Percentiles rank a stretch among this genome's conserved stretches.
Conservation (phyloP, 2,113 vertebrate genomes). For the Nibea albiflora region DNA sequence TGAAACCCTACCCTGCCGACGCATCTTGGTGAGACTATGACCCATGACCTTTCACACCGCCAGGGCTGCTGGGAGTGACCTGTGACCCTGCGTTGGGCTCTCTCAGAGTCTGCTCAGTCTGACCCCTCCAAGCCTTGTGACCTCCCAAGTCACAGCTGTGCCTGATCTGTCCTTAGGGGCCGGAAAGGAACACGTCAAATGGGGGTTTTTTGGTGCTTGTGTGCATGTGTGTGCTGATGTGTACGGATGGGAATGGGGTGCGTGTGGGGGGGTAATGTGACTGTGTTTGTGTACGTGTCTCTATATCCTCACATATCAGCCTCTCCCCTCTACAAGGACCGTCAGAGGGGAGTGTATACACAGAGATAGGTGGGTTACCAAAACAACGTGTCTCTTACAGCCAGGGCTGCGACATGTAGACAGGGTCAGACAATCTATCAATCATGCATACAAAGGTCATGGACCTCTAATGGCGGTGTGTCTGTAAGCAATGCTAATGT, state of each 20-base stretch:
- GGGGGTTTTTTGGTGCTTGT: slow-evolving; percentile 43
- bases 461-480: slow-evolving; percentile 64
- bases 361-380: slow-evolving; percentile 69
- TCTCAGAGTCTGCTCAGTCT: slow-evolving; percentile 84
- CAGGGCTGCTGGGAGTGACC: slow-evolving; percentile 85
- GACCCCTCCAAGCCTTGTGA: slow-evolving; percentile 80
- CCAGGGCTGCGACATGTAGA: slow-evolving; percentile 59
- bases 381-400: slow-evolving; percentile 72
- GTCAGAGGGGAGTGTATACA: slow-evolving; percentile 60
- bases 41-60: slow-evolving; percentile 89
- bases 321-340: slow-evolving; percentile 37
- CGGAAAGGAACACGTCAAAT: slow-evolving; percentile 78
- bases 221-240: slow-evolving; percentile 42
- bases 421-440: slow-evolving; percentile 78
- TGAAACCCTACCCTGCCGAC: slow-evolving; percentile 81
- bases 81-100: slow-evolving; percentile 81
- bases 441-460: slow-evolving; percentile 76
- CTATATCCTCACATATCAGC: slow-evolving; percentile 49
- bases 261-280: slow-evolving; percentile 14
- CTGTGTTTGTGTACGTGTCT: slow-evolving; percentile 53
- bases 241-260: slow-evolving; percentile 24
- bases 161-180: slow-evolving; percentile 86
- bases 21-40: slow-evolving; percentile 86
- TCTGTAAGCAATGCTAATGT: slow-evolving; percentile 81
- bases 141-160: slow-evolving; percentile 87